These are phyloP conservation scores for Seriola rivoliana DNA, from an alignment of 2,113 vertebrate species.

Conservation along the genomic window DNA sequence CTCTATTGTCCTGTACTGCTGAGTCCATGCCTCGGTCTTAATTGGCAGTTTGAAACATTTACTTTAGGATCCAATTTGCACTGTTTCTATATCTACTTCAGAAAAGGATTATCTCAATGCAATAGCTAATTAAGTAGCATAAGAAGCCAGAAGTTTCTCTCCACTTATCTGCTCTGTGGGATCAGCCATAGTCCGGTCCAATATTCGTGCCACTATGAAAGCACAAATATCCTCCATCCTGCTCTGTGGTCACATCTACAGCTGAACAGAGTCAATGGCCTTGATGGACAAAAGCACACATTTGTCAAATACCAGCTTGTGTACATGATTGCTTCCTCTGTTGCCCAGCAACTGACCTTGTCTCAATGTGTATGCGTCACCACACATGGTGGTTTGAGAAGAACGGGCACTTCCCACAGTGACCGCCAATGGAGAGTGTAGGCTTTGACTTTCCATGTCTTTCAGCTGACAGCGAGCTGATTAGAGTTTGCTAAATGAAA, in stretches of 20 bases:
- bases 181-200: slow-evolving; percentile 15
- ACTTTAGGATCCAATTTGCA: not conserved
- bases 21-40: not conserved
- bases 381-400: slow-evolving; percentile 29
- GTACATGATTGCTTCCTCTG: slow-evolving; percentile 48
- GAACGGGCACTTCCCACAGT: not conserved
- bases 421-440: not conserved
- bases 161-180: slow-evolving; percentile 16
- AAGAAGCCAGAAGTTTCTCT: slow-evolving; percentile 8
- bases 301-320: slow-evolving; percentile 54
- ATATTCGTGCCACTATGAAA: slow-evolving; percentile 27
- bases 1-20: not conserved
- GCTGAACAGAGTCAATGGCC: slow-evolving; percentile 55
- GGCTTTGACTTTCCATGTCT: slow-evolving; percentile 29
- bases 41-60: slow-evolving; percentile 7
- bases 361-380: slow-evolving; percentile 23
- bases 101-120: slow-evolving; percentile 4
- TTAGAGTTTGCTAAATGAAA: not conserved
- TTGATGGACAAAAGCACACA: slow-evolving; percentile 51
- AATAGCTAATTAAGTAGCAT: not conserved
- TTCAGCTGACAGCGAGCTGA: not conserved
- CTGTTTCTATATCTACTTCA: not conserved
- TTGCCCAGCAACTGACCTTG: slow-evolving; percentile 68
- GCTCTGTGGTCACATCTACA: slow-evolving; percentile 56
- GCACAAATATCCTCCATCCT: slow-evolving; percentile 32